A percentile compares a stretch with the other conserved stretches of the same genome.
Conservation (phyloP, 2,113 vertebrate species). For the Albula goreensis region DNA sequence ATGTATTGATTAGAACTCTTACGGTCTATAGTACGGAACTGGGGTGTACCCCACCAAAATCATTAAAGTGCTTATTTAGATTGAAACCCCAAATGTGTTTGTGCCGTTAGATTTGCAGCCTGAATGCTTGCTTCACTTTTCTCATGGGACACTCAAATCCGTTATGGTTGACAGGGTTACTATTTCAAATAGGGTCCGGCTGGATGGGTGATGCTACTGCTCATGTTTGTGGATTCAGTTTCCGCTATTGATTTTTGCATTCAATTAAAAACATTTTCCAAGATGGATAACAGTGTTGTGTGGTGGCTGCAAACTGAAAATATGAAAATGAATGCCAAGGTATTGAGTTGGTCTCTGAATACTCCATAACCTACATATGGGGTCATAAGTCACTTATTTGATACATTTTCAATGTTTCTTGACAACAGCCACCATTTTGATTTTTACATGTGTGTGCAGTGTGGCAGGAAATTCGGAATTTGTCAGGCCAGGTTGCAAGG, state of each 20-base stretch:
- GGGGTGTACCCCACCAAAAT: background rate
- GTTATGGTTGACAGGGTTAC: background rate
- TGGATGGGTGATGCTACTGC: background rate
- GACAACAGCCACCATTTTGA: background rate
- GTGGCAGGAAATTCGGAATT: background rate
- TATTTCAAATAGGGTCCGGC: background rate
- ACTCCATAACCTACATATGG: background rate
- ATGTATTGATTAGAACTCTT: conserved; percentile 47
- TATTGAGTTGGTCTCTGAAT: background rate
- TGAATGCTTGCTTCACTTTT: background rate
- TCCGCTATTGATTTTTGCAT: conserved; percentile 23
- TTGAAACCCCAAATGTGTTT: background rate
- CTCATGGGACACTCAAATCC: background rate
- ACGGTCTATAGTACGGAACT: conserved; percentile 10
- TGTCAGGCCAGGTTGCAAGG: background rate
- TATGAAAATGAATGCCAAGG: background rate
- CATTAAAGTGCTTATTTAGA: background rate
- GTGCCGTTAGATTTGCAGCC: background rate
- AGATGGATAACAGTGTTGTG: background rate
- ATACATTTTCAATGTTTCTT: background rate
- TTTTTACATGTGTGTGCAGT: background rate
- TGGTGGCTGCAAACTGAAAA: background rate
- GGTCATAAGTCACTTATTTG: background rate
- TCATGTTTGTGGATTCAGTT: background rate
- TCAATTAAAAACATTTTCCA: background rate